A percentile compares a stretch with the other conserved stretches of the same genome.
Conservation (phyloP, 2,888 invertebrate genomes). For the Hypena proboscidalis region DNA sequence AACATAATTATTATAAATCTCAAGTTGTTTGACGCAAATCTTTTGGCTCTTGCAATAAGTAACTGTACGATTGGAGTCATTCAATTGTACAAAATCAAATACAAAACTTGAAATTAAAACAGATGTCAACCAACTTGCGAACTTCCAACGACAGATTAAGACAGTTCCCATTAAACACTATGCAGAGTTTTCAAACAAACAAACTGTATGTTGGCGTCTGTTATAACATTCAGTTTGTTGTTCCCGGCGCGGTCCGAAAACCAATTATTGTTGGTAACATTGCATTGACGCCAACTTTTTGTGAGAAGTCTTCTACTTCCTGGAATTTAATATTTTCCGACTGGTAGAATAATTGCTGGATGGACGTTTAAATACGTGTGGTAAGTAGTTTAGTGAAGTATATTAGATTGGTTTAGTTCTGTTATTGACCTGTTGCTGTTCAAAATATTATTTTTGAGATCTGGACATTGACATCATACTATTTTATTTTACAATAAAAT, state of each 20-base stretch:
- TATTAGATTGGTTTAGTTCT: too few relatives aligned
- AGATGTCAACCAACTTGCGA: slow-evolving; percentile 20
- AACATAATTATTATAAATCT: too few relatives aligned
- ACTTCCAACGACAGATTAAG: slow-evolving; percentile 37
- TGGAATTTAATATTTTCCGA: slow-evolving; percentile 51
- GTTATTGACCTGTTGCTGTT: too few relatives aligned
- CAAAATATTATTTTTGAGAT: too few relatives aligned
- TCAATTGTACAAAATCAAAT: background rate
- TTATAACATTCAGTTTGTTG: slow-evolving; percentile 44
- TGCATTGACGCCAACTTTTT: slow-evolving; percentile 45
- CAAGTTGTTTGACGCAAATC: too few relatives aligned
- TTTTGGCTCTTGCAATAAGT: too few relatives aligned
- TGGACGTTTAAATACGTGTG: slow-evolving; percentile 48
- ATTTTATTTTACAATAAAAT: too few relatives aligned
- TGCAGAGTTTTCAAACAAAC: slow-evolving; percentile 41
- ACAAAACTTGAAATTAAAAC: slow-evolving; percentile 19
- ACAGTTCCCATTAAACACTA: slow-evolving; percentile 41
- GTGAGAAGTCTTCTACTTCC: slow-evolving; percentile 41
- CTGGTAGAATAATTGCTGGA: slow-evolving; percentile 46
- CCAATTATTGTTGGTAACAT: slow-evolving; percentile 62
- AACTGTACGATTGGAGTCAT: background rate
- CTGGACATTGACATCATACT: too few relatives aligned
- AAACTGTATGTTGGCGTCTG: slow-evolving; percentile 37
- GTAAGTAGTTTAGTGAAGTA: too few relatives aligned
- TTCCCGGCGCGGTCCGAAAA: slow-evolving; percentile 54